phyloP scores from a whole-genome alignment of 2,888 invertebrate species.

The Yponomeuta plumbellus region DNA sequence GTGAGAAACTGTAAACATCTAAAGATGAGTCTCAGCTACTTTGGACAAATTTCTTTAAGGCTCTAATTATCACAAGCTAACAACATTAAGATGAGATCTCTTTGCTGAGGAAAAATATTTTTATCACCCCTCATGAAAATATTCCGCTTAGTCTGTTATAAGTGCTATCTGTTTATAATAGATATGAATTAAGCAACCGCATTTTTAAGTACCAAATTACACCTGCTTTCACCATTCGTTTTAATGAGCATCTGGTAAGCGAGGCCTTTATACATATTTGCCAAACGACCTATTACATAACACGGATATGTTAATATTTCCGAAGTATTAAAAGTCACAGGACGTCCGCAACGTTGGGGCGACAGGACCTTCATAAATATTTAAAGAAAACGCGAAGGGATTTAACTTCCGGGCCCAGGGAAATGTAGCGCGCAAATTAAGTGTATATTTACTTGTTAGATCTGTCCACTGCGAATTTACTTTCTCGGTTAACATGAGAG shows the following conservation, averaged over 20 bases:
- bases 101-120: too few relatives aligned
- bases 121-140: too few relatives aligned
- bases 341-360: conserved; percentile 32
- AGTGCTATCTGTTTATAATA: too few relatives aligned
- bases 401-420: conserved; percentile 47
- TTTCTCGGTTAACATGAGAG: conserved; percentile 2
- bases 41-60: background rate
- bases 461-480: conserved; percentile 25
- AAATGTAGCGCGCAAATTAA: conserved; percentile 42
- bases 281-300: conserved; percentile 16
- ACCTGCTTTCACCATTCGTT: too few relatives aligned
- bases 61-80: background rate
- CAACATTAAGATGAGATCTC: too few relatives aligned
- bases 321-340: conserved; percentile 56
- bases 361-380: conserved; percentile 58
- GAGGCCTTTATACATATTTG: background rate
- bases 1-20: too few relatives aligned
- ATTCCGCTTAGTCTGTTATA: too few relatives aligned
- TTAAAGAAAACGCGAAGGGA: conserved; percentile 55
- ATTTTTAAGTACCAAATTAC: too few relatives aligned
- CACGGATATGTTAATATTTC: conserved; percentile 53
- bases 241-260: background rate
- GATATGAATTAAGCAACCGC: too few relatives aligned
- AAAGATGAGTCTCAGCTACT: too few relatives aligned
- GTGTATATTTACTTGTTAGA: conserved; percentile 39